Evolutionary conservation across 2,797 vertebrate genomes (phyloP).

Genomic region (Anguilla anguilla): DNA sequence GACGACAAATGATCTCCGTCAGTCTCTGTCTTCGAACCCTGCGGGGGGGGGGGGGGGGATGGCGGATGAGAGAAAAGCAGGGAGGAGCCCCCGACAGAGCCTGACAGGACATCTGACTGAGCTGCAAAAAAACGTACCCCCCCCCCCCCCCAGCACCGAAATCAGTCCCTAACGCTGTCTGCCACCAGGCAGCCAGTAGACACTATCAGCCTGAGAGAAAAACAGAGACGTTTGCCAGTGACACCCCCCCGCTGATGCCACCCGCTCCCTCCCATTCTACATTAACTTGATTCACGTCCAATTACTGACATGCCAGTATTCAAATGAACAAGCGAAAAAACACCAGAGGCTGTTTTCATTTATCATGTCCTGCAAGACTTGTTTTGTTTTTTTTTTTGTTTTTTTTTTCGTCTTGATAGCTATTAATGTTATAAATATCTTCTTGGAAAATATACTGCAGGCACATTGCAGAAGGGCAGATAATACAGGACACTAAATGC

Average conservation of each 20-base stretch:
- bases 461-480: neutral
- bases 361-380: neutral
- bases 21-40: neutral
- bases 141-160: neutral
- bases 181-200: neutral
- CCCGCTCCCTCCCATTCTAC: neutral
- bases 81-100: neutral
- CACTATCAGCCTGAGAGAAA: neutral
- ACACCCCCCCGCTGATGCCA: neutral
- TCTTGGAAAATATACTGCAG: neutral
- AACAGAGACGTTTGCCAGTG: neutral
- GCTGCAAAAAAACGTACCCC: neutral
- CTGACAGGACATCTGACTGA: neutral
- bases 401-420: neutral
- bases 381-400: neutral
- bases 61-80: neutral
- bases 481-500: neutral
- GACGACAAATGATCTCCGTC: neutral
- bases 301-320: constrained; percentile 21
- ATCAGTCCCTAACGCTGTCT: neutral
- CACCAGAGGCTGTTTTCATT: neutral
- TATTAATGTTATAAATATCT: neutral
- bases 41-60: neutral
- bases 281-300: constrained; percentile 22
- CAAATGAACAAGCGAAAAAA: constrained; percentile 24